Conservation (phyloP, 2,888 invertebrate genomes). For the Petrolisthes cinctipes region DNA sequence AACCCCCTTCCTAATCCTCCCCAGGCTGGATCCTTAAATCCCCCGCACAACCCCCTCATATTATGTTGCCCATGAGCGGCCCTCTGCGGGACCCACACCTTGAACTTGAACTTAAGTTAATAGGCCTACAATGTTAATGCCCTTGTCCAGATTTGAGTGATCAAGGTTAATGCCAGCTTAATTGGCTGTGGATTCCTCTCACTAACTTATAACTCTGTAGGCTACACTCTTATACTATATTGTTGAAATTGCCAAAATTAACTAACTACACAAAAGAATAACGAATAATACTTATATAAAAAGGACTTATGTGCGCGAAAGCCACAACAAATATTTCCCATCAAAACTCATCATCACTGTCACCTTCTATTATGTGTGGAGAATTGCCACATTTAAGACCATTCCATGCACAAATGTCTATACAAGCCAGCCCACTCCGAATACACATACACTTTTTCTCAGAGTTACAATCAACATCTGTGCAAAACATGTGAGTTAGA, state of each 20-base stretch:
- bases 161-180: no score
- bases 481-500: constrained; percentile 11
- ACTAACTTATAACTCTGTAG: no score
- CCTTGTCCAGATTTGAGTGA: no score
- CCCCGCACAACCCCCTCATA: no score
- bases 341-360: not conserved
- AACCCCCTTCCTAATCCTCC: no score
- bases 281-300: not conserved
- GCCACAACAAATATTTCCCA: not conserved
- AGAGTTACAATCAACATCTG: constrained; percentile 8
- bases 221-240: no score
- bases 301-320: constrained; percentile 1
- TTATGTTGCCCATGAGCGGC: no score
- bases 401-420: constrained; percentile 1
- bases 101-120: no score
- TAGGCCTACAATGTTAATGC: no score
- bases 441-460: constrained; percentile 1
- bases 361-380: constrained; percentile 1
- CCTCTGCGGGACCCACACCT: no score
- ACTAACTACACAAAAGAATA: not conserved
- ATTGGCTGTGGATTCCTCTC: no score
- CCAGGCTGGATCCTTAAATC: no score
- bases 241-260: not conserved
- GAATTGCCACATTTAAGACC: constrained; percentile 7
- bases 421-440: not conserved